Conservation (phyloP, 2,888 invertebrate genomes). For the Pseudococcus longispinus region DNA sequence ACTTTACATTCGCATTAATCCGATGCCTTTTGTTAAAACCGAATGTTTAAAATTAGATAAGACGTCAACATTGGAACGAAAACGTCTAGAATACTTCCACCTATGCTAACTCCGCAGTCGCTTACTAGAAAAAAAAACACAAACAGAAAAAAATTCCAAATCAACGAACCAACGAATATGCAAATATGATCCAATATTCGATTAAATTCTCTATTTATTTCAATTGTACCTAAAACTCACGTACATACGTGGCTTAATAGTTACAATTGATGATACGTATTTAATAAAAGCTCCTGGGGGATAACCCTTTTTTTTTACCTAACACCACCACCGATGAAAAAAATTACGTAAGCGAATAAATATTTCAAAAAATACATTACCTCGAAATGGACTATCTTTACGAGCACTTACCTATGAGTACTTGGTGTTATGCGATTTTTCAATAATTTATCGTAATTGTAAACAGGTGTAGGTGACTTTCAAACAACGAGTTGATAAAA, state of each 20-base stretch:
- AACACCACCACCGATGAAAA: neutral
- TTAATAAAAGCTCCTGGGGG: neutral
- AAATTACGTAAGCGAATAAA: neutral
- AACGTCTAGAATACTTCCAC: conserved; percentile 10
- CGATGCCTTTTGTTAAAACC: conserved; percentile 23
- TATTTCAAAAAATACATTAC: neutral
- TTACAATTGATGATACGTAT: neutral
- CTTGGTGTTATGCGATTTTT: neutral
- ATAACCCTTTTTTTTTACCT: neutral
- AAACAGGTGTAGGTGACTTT: neutral
- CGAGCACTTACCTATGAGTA: too few species aligned
- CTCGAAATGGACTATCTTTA: neutral
- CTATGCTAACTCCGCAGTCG: neutral
- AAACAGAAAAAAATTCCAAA: neutral
- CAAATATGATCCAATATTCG: neutral
- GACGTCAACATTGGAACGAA: neutral
- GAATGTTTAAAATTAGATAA: conserved; percentile 31
- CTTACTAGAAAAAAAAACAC: neutral
- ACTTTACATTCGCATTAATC: conserved; percentile 35
- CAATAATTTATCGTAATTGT: neutral
- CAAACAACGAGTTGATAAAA: neutral
- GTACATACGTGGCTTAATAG: neutral
- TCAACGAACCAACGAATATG: neutral
- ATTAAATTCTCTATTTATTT: neutral
- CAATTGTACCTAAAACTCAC: neutral